Percentiles rank a stretch among this genome's conserved stretches.
Evolutionary conservation across 2,888 invertebrate species (phyloP).

Genomic region (Achlya flavicornis): DNA sequence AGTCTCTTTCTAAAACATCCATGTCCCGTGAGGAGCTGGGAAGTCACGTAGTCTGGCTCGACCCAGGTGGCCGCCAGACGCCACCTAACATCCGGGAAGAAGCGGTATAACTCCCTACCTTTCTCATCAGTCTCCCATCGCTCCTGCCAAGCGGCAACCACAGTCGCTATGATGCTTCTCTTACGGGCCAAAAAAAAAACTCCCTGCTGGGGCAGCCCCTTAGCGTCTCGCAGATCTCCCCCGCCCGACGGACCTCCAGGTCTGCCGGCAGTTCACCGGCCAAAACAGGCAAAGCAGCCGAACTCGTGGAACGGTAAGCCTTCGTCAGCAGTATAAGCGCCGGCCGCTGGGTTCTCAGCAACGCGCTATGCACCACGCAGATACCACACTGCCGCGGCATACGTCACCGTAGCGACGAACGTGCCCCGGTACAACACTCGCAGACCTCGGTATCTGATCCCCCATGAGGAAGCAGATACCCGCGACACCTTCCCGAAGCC

Average conservation of each 20-base stretch:
- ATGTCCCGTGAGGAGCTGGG: conserved; percentile 29
- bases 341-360: conserved; percentile 28
- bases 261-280: conserved; percentile 38
- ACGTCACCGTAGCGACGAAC: conserved; percentile 19
- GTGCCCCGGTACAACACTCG: conserved; percentile 20
- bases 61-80: conserved; percentile 22
- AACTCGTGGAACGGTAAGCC: conserved; percentile 37
- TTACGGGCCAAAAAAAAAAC: not conserved
- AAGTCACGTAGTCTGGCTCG: conserved; percentile 24
- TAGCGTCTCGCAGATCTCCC: conserved; percentile 7
- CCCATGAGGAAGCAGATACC: conserved; percentile 37
- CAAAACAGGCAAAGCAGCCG: conserved; percentile 34
- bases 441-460: conserved; percentile 27
- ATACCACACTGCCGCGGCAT: conserved; percentile 29
- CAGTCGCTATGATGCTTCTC: not conserved
- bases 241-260: conserved; percentile 31
- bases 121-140: not conserved
- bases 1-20: conserved; percentile 16
- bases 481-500: conserved; percentile 35
- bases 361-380: conserved; percentile 22
- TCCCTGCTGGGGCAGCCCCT: not conserved
- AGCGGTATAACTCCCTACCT: not conserved
- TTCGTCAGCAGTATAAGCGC: conserved; percentile 32
- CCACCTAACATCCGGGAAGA: conserved; percentile 24
- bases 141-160: not conserved